A percentile compares a stretch with the other conserved stretches of the same genome.
Conservation (phyloP, 1,140 invertebrate species). For the Eurosta solidaginis region DNA sequence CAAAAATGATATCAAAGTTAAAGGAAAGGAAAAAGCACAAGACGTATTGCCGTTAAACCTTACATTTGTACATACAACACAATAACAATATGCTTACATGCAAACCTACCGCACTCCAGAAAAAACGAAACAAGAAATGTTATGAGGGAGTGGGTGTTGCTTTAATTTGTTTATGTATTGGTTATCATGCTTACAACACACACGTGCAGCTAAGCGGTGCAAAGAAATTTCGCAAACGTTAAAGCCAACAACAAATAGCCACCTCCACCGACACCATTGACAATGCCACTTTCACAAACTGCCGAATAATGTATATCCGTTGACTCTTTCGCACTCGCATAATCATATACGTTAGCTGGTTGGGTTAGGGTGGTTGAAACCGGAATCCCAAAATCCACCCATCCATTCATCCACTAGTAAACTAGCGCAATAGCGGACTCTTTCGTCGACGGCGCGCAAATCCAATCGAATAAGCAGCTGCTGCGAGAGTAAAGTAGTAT, state of each 20-base stretch:
- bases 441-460: slow-evolving; percentile 1
- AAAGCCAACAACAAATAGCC: not conserved
- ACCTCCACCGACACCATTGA: not conserved
- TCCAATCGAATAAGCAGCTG: slow-evolving; percentile 22
- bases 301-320: not conserved
- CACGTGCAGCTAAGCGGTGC: slow-evolving; percentile 37
- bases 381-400: slow-evolving; percentile 26
- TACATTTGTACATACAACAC: not conserved
- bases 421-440: slow-evolving; percentile 20
- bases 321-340: not conserved
- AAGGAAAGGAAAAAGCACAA: not conserved
- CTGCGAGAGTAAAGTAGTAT: slow-evolving; percentile 11
- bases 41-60: not conserved
- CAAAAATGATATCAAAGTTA: not conserved
- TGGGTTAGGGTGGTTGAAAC: slow-evolving; percentile 24
- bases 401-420: not conserved
- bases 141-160: slow-evolving; percentile 8
- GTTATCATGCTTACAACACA: slow-evolving; percentile 33
- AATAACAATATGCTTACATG: not conserved
- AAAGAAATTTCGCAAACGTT: slow-evolving; percentile 30
- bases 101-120: not conserved
- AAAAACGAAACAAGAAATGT: slow-evolving; percentile 17
- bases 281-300: slow-evolving; percentile 7
- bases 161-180: not conserved
- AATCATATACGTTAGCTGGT: not conserved